Evolutionary conservation across 2,888 invertebrate genomes (phyloP), one percentile per base, ranked within the genome.

Genomic region (Branchellion lobata): DNA sequence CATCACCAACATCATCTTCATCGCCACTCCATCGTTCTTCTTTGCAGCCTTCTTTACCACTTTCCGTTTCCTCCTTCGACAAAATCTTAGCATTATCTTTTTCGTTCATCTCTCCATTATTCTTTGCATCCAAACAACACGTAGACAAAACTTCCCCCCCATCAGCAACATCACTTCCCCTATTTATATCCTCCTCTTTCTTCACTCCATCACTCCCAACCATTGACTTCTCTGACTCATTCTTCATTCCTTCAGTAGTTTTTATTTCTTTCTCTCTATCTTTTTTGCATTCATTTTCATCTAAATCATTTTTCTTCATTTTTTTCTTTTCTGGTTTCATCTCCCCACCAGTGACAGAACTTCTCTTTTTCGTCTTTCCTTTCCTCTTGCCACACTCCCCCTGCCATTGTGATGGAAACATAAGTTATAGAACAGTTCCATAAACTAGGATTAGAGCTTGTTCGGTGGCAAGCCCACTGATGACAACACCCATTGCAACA

Each of bases 351-450:
- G n/a, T 51, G 24, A 11, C 24, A 21, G 72, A 11, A 14, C 31
- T 82, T 33, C 82, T 83, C 34, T 81, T 82, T 11, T 78, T 81
- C 21, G 74, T n/a, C 29, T 53, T 21, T n/a, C 34, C 11, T 14
- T 40, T 40, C 40, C 40, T 40, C n/a, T n/a, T n/a, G n/a, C n/a
- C n/a, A n/a, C n/a, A n/a, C n/a, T n/a, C n/a, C n/a, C n/a, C n/a
- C n/a, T n/a, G n/a, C n/a, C n/a, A n/a, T n/a, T n/a, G n/a, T n/a
- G n/a, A n/a, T n/a, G n/a, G n/a, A n/a, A n/a, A n/a, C n/a, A n/a
- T n/a, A n/a, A n/a, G n/a, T n/a, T n/a, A n/a, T n/a, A n/a, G n/a
- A n/a, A n/a, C n/a, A n/a, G n/a, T n/a, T n/a, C n/a, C n/a, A n/a
- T n/a, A n/a, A n/a, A n/a, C n/a, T n/a, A n/a, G n/a, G n/a, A n/a